Conservation (phyloP, 1,140 invertebrate species). For the Solen grandis region DNA sequence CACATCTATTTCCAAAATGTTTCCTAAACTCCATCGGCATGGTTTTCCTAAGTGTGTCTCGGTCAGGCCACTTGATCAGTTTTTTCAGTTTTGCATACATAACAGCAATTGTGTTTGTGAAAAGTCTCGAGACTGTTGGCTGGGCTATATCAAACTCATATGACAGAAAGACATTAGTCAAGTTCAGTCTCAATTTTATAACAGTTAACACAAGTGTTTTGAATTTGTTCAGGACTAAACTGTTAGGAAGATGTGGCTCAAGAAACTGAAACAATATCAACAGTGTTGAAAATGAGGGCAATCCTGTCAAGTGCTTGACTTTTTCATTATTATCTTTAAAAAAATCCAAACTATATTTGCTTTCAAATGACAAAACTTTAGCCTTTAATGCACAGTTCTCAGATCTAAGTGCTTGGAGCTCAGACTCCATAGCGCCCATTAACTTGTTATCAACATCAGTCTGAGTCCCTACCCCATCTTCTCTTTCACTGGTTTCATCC, state of each 20-base stretch:
- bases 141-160: not conserved
- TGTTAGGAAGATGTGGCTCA: not conserved
- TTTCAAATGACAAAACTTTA: no score
- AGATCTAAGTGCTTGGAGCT: not conserved
- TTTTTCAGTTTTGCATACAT: no score
- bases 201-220: not conserved
- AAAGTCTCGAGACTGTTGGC: not conserved
- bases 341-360: not conserved
- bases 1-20: conserved; percentile 52
- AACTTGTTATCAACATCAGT: not conserved
- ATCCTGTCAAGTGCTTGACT: conserved; percentile 1
- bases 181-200: not conserved
- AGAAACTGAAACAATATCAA: not conserved
- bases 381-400: not conserved
- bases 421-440: not conserved
- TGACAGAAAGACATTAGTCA: not conserved
- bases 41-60: not conserved
- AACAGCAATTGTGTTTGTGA: no score
- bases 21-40: conserved; percentile 57
- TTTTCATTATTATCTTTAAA: conserved; percentile 8
- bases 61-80: no score
- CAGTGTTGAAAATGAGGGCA: not conserved
- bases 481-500: no score
- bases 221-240: conserved; percentile 3
- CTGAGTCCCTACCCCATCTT: not conserved